These are phyloP conservation scores for Cosmia trapezina DNA, from an alignment of 2,888 invertebrate species.

Conservation along the genomic window DNA sequence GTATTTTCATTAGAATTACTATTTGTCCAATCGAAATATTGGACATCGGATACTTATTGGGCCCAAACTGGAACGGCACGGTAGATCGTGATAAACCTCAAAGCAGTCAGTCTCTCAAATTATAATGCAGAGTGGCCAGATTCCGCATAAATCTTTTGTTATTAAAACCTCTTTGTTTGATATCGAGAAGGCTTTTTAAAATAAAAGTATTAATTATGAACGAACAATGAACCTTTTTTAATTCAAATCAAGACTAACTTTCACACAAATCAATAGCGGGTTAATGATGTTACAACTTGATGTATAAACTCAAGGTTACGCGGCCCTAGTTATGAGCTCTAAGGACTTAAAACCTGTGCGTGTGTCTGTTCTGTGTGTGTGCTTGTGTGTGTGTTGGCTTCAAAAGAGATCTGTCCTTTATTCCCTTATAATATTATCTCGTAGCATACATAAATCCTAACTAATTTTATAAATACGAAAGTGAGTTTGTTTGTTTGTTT, in stretches of 20 bases:
- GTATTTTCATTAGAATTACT: background rate
- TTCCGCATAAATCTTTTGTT: constrained; percentile 69
- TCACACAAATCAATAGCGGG: constrained; percentile 25
- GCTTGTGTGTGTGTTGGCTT: no score
- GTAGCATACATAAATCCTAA: no score
- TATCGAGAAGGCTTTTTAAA: constrained; percentile 14
- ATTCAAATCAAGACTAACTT: constrained; percentile 23
- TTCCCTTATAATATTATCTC: no score
- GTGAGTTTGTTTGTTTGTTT: no score
- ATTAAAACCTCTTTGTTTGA: constrained; percentile 60
- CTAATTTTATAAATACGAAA: no score
- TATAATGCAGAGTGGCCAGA: constrained; percentile 65
- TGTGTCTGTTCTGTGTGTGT: no score
- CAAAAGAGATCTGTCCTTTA: no score
- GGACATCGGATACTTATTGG: constrained; percentile 70
- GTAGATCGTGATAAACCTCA: constrained; percentile 61
- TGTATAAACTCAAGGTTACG: constrained; percentile 45
- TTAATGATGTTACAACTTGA: constrained; percentile 41
- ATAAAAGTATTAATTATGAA: constrained; percentile 21
- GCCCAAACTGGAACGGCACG: constrained; percentile 61
- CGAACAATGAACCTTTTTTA: background rate
- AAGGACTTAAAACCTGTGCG: constrained; percentile 42
- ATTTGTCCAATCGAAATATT: constrained; percentile 67
- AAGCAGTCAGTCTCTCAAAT: constrained; percentile 70
- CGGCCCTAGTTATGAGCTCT: constrained; percentile 49